Evolutionary conservation across 2,888 invertebrate species (phyloP).

Genomic region (Brachyptera risi): DNA sequence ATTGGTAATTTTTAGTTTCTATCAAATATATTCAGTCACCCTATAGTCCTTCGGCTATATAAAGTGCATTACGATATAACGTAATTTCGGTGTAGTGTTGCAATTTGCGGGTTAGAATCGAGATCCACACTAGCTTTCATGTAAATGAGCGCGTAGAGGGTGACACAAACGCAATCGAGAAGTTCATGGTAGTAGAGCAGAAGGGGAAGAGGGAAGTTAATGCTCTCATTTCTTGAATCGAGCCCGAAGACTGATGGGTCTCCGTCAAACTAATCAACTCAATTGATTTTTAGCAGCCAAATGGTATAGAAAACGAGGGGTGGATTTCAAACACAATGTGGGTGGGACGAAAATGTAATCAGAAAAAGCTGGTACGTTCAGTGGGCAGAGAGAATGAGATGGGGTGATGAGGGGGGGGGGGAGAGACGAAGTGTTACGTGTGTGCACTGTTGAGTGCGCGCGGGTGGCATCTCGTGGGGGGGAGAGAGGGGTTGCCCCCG

Average conservation of each 20-base stretch:
- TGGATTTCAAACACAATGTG: slow-evolving; percentile 6
- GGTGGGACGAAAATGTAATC: slow-evolving; percentile 28
- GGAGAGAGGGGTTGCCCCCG: background rate
- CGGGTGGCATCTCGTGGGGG: background rate
- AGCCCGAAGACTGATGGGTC: slow-evolving; percentile 10
- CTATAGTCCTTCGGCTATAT: background rate
- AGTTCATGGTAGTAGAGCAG: slow-evolving; percentile 8
- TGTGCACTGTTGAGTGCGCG: background rate
- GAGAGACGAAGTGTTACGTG: too few species aligned
- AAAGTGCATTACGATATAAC: slow-evolving; percentile 22
- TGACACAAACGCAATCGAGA: slow-evolving; percentile 18
- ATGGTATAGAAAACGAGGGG: slow-evolving; percentile 33
- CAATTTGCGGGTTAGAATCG: slow-evolving; percentile 20
- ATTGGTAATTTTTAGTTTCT: too few species aligned
- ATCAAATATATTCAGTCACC: background rate
- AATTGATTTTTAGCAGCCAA: slow-evolving; percentile 36
- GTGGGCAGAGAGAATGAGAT: background rate
- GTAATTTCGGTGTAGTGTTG: slow-evolving; percentile 29
- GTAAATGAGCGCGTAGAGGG: slow-evolving; percentile 18
- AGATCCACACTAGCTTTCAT: slow-evolving; percentile 14
- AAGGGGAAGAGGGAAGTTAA: slow-evolving; percentile 20
- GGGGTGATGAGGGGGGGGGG: background rate
- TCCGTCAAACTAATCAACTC: slow-evolving; percentile 43
- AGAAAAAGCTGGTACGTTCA: slow-evolving; percentile 20
- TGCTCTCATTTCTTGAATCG: slow-evolving; percentile 32